phyloP scores from a whole-genome alignment of 2,797 vertebrate species.

The Anguilla anguilla region DNA sequence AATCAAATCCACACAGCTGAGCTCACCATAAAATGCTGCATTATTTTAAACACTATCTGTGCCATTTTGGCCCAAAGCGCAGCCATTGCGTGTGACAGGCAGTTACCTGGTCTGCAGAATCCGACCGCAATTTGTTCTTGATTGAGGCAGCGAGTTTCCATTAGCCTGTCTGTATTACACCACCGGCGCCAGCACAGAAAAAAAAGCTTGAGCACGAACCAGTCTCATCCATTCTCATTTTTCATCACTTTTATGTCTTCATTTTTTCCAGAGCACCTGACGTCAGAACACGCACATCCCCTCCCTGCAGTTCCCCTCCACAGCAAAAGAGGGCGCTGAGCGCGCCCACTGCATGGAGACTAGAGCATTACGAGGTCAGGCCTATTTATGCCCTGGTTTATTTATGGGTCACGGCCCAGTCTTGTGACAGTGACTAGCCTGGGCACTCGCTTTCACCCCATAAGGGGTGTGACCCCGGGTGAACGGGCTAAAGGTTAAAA shows the following conservation, averaged over 20 bases:
- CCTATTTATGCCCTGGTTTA: background rate
- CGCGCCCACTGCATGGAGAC: background rate
- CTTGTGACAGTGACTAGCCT: background rate
- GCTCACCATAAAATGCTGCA: background rate
- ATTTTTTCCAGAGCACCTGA: background rate
- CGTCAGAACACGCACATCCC: background rate
- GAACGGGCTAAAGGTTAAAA: background rate
- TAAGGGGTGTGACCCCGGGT: background rate
- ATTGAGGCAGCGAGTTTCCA: conserved; percentile 2
- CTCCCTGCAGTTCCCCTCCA: background rate
- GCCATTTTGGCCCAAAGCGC: conserved; percentile 2
- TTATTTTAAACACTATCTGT: background rate
- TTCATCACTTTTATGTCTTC: background rate
- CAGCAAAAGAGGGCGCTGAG: background rate
- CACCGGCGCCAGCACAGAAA: background rate
- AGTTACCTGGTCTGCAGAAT: background rate
- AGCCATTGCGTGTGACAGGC: conserved; percentile 15
- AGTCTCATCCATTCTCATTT: background rate
- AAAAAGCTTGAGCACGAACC: background rate
- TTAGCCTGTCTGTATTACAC: background rate
- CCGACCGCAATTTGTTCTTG: background rate
- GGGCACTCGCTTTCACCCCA: background rate
- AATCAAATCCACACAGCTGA: background rate
- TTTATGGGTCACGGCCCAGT: background rate
- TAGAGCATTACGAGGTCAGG: background rate